Base-by-base conservation (phyloP, 2,888 invertebrate genomes). In the Dryobotodes eremita region DNA sequence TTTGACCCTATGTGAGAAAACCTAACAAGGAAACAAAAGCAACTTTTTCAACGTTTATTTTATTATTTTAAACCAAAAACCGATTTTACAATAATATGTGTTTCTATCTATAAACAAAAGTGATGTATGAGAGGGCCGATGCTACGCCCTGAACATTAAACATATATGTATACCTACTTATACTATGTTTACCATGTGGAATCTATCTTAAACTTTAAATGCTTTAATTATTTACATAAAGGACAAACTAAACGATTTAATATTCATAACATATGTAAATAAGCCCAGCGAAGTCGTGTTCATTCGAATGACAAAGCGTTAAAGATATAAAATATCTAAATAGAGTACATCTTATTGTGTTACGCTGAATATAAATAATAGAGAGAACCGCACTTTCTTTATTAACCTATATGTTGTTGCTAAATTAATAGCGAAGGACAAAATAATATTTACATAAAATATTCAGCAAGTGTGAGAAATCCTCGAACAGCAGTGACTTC, bases 191-290 rank as follows among this genome's bases (percentile, higher is more conserved):
- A 86, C 78, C 77, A 89, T 80, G 80, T 57, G 78, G 65, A 90
- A 90, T 79, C 90, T 92, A 91, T 85, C 90, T 91, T 92, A 92
- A 80, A 80, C 70, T 87, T 90, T 90, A 91, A 92, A 92, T 92
- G 92, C 91, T 91, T 86, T 90, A 83, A 80, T 83, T 89, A 92
- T 91, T 88, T 92, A 92, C 91, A 91, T 66, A 88, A 85, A 78
- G 55, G 75, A 69, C 73, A 82, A 86, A 82, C 75, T 86, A 87
- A 91, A 90, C 85, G 90, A 90, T 75, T 88, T 79, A 79, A 86
- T 80, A 82, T 66, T 84, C 36, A 79, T 88, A 87, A 85, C 71
- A 62, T 78, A 83, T 74, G 74, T 83, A 72, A 75, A 83, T 75
- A 79, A 71, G 59, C 15, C 57, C 66, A 42, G 72, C 70, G 62